These are phyloP conservation scores for Hydrocynus forskahlii DNA, from an alignment of 2,797 vertebrate genomes.

Conservation along the genomic window DNA sequence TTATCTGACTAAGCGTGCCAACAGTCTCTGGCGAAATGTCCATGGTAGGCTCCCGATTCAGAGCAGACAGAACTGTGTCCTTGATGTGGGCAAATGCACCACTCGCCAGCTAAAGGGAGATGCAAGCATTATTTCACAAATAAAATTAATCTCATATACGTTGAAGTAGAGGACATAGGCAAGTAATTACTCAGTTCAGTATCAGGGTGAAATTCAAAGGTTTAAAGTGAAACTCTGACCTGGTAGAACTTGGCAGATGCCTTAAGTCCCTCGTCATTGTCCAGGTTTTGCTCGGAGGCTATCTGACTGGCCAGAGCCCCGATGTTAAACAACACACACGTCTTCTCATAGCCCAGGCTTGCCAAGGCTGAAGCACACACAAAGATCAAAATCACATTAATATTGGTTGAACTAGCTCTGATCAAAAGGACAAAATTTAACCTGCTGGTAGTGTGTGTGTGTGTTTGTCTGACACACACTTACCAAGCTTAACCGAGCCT, in stretches of 20 bases:
- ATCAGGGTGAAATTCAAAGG: background rate
- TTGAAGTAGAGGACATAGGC: background rate
- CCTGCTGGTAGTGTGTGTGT: background rate
- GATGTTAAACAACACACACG: constrained; percentile 94
- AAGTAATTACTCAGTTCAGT: background rate
- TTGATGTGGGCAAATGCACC: constrained; percentile 97
- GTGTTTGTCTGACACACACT: constrained; percentile 45
- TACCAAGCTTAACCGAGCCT: constrained; percentile 95
- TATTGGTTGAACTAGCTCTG: background rate
- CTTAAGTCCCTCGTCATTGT: constrained; percentile 95
- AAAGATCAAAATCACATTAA: background rate
- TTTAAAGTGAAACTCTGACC: constrained; percentile 71
- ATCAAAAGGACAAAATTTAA: background rate
- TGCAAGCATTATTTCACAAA: background rate
- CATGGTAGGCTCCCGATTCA: constrained; percentile 95
- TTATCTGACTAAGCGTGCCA: constrained; percentile 93
- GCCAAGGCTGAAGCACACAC: constrained; percentile 83
- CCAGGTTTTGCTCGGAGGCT: constrained; percentile 95
- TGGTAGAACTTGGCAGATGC: constrained; percentile 94
- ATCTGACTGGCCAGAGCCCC: constrained; percentile 97
- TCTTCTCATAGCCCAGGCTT: constrained; percentile 97
- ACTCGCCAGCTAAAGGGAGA: constrained; percentile 85
- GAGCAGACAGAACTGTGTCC: constrained; percentile 93
- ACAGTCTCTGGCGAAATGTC: constrained; percentile 97
- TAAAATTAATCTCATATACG: background rate